phyloP scores from a whole-genome alignment of 2,113 vertebrate species.

The Toxotes chatareus region DNA sequence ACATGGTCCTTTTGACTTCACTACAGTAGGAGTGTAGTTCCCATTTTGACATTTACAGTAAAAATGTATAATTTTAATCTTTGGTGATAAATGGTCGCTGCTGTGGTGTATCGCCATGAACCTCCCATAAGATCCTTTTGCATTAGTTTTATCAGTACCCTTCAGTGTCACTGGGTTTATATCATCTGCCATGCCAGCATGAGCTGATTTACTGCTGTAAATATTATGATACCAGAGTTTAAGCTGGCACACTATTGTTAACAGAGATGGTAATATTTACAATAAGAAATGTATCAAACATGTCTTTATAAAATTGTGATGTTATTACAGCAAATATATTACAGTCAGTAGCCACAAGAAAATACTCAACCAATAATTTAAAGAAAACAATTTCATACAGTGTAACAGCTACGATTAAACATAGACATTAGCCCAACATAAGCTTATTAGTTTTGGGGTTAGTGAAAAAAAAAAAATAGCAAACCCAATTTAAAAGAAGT shows the following conservation, averaged over 20 bases:
- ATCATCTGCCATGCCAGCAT: neutral
- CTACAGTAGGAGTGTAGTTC: neutral
- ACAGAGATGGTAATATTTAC: constrained; percentile 3
- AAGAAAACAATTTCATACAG: neutral
- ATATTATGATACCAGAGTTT: neutral
- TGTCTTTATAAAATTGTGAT: neutral
- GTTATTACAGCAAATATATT: neutral
- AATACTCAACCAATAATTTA: neutral
- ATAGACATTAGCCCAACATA: neutral
- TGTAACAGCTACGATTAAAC: constrained; percentile 4
- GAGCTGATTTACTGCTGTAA: neutral
- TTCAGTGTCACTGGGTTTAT: neutral
- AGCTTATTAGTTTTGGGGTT: neutral
- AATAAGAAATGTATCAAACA: constrained; percentile 18
- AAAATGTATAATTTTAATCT: neutral
- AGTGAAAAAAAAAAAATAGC: constrained; percentile 3
- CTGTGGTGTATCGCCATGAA: neutral
- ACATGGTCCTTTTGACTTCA: neutral
- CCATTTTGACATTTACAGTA: neutral
- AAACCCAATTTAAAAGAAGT: neutral
- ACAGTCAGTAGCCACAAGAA: constrained; percentile 11
- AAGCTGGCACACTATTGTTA: neutral
- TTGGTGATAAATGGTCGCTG: neutral
- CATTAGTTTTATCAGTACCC: neutral
- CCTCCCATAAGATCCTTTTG: neutral